These are phyloP conservation scores for Bombylius discolor DNA, from an alignment of 2,888 invertebrate genomes.

Conservation along the genomic window DNA sequence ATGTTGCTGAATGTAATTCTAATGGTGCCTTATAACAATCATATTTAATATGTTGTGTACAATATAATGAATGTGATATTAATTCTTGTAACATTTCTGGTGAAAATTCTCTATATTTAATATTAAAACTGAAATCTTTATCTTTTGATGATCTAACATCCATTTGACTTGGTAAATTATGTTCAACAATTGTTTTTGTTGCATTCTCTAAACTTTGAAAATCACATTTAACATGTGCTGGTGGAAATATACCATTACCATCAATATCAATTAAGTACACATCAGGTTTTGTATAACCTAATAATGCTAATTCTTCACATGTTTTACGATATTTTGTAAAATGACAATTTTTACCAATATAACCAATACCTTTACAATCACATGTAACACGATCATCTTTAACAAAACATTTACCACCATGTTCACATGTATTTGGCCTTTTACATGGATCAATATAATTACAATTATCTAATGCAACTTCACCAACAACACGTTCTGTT, in stretches of 20 bases:
- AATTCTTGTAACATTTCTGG: slow-evolving; percentile 84
- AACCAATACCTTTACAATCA: slow-evolving; percentile 81
- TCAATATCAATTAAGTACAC: slow-evolving; percentile 89
- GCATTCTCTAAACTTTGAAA: slow-evolving; percentile 76
- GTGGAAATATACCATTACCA: slow-evolving; percentile 83
- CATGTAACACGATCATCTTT: slow-evolving; percentile 78
- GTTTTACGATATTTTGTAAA: slow-evolving; percentile 85
- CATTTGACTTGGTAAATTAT: slow-evolving; percentile 80
- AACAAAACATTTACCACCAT: slow-evolving; percentile 81
- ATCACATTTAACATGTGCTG: slow-evolving; percentile 83
- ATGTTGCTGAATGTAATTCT: slow-evolving; percentile 74
- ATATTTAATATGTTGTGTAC: slow-evolving; percentile 79
- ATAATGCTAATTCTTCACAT: slow-evolving; percentile 78
- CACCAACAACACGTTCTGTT: slow-evolving; percentile 71
- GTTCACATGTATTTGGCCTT: slow-evolving; percentile 82
- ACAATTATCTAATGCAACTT: slow-evolving; percentile 82
- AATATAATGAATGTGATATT: slow-evolving; percentile 77
- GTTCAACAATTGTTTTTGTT: slow-evolving; percentile 80
- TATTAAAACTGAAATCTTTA: slow-evolving; percentile 69
- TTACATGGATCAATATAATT: slow-evolving; percentile 81
- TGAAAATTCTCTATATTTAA: slow-evolving; percentile 78
- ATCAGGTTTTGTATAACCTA: slow-evolving; percentile 80
- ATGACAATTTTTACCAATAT: slow-evolving; percentile 87
- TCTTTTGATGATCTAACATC: slow-evolving; percentile 70
- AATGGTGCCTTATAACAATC: slow-evolving; percentile 81